These are phyloP conservation scores for Thamnophis sirtalis DNA, from an alignment of 2,113 vertebrate species.

Conservation along the genomic window DNA sequence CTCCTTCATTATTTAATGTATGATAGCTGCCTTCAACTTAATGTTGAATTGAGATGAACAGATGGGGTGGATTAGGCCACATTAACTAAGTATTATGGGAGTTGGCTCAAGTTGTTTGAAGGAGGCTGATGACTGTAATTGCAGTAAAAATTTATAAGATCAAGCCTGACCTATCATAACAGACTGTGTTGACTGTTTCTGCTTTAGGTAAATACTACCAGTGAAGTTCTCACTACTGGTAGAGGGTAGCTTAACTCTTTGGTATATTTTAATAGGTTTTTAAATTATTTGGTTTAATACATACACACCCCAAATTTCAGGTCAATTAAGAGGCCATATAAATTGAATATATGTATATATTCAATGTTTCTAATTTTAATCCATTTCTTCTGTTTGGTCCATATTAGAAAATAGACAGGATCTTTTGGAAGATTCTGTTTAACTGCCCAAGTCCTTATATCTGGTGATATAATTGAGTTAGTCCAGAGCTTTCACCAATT, in stretches of 20 bases:
- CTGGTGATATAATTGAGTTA: neutral
- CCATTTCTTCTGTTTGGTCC: neutral
- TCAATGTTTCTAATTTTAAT: neutral
- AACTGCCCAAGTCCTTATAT: neutral
- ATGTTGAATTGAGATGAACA: neutral
- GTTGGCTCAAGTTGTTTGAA: neutral
- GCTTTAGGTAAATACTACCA: neutral
- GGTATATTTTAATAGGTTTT: neutral
- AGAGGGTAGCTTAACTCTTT: neutral
- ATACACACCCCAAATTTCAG: neutral
- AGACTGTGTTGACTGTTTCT: neutral
- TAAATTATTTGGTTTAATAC: neutral
- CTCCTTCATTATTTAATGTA: neutral
- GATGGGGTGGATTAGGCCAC: neutral
- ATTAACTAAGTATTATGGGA: neutral
- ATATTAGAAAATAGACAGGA: neutral
- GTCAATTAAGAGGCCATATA: neutral
- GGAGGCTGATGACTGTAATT: neutral
- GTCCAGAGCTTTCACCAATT: neutral
- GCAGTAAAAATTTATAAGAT: neutral
- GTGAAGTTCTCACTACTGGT: neutral
- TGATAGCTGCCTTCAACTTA: neutral
- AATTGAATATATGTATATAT: neutral
- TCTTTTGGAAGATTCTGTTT: neutral
- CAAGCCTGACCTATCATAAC: neutral